Evolutionary conservation across 2,797 vertebrate species (phyloP).

Genomic region (Mycteria americana): DNA sequence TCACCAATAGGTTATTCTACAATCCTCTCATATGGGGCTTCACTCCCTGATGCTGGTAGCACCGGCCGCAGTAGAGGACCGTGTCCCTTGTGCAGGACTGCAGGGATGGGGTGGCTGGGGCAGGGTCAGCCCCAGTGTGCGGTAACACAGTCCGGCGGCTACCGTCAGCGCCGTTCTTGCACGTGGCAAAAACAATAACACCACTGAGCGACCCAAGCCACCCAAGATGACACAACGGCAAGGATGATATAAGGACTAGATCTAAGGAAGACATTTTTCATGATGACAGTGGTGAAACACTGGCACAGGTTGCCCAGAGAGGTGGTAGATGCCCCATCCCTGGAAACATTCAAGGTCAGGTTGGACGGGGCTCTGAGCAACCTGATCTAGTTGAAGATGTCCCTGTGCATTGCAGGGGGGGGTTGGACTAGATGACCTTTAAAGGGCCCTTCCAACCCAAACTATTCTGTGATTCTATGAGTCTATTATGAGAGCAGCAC

Average conservation of each 20-base stretch:
- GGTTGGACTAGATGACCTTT: background rate
- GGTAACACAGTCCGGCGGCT: background rate
- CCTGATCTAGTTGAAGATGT: background rate
- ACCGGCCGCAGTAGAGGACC: accelerated
- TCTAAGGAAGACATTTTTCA: background rate
- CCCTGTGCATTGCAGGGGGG: background rate
- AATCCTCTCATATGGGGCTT: background rate
- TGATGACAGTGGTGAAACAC: background rate
- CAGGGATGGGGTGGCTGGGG: too few relatives aligned
- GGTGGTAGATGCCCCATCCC: background rate
- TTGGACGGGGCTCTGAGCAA: background rate
- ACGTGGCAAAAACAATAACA: background rate
- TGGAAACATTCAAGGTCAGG: background rate
- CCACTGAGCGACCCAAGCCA: background rate
- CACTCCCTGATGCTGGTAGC: background rate
- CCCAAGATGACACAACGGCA: background rate
- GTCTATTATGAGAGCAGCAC: background rate
- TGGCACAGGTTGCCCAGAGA: background rate
- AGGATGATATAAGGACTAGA: background rate
- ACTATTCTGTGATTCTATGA: background rate
- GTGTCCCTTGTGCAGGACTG: background rate
- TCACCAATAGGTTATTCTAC: slow-evolving; percentile 24
- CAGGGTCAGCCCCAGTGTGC: background rate
- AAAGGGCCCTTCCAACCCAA: background rate
- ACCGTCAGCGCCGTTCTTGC: accelerated